Evolutionary conservation across 2,113 vertebrate species (phyloP), one percentile per base, ranked within the genome.

Genomic region (Phaethornis superciliosus): DNA sequence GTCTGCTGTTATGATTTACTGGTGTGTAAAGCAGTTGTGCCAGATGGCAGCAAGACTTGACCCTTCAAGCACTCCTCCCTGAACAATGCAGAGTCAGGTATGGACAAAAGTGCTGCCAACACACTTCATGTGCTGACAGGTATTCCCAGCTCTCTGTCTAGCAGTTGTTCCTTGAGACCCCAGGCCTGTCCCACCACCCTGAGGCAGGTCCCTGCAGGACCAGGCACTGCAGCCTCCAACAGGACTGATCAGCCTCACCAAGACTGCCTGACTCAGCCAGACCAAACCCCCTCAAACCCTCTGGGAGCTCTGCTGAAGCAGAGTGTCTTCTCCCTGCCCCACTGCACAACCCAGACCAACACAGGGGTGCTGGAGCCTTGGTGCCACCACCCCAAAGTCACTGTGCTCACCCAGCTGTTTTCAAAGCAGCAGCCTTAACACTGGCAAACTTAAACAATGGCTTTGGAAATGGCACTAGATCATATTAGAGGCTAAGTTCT

Each of bases 1-100:
- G 93, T 80, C 88, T 88, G 90, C 83, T 93, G 47, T 89, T 75
- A 23, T 81, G 88, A 83, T 88, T 95, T 94, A 77, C 58, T 28
- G 51, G 68, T 46, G 70, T 37, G 55, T 60, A 44, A 60, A 37
- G 76, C 75, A 8, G 75, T 62, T 58, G 70, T 60, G 78, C 62
- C 8, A 11, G 70, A 70, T 33, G 62, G 54, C 27, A 71, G 75
- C 47, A 67, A 56, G 84, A 32, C 58, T 12, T 14, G 33, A 46
- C 2, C 23, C 69, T 51, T 47, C 10, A 6, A 21, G 35, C 3
- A 5, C 68, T 54, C 32, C 54, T 83, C 59, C 76, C 4, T 2
- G 10, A 55, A 26, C 0, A 6, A 16, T 3, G 5, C 11, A 3
- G n/a, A 27, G 42, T 17, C n/a, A 7, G 32, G 42, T 26, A 27